Evolutionary conservation across 2,888 invertebrate species (phyloP).

Genomic region (Plagodis dolabraria): DNA sequence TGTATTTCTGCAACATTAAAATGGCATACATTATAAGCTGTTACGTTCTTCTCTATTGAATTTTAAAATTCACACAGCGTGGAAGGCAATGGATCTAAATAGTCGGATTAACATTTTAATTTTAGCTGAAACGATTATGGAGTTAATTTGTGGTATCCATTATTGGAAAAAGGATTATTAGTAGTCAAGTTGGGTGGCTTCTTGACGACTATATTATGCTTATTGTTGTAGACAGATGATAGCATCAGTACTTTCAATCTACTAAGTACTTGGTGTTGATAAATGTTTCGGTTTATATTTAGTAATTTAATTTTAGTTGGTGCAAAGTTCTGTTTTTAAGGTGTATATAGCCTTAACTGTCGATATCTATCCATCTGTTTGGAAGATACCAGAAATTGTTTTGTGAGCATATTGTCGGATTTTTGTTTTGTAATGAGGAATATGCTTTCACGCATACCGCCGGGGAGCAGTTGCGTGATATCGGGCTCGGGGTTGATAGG

Average conservation of each 20-base stretch:
- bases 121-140: slow-evolving; percentile 35
- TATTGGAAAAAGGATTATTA: slow-evolving; percentile 45
- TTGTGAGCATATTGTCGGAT: too few species aligned
- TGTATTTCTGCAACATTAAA: background rate
- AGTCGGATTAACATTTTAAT: slow-evolving; percentile 46
- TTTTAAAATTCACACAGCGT: slow-evolving; percentile 43
- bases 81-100: slow-evolving; percentile 37
- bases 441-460: too few species aligned
- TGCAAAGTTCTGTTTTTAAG: too few species aligned
- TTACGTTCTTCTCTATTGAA: slow-evolving; percentile 25
- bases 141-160: slow-evolving; percentile 41
- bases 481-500: too few species aligned
- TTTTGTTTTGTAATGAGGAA: too few species aligned
- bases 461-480: too few species aligned
- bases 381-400: too few species aligned
- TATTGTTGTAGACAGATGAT: slow-evolving; percentile 17
- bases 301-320: too few species aligned
- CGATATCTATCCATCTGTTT: too few species aligned
- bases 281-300: too few species aligned
- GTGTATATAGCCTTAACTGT: too few species aligned
- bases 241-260: slow-evolving; percentile 1
- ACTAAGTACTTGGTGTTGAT: too few species aligned
- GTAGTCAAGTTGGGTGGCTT: slow-evolving; percentile 29
- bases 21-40: background rate
- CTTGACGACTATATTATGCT: slow-evolving; percentile 9